Percentiles rank a stretch among this genome's conserved stretches.
Conservation (phyloP, 2,113 vertebrate species). For the Oostethus manadensis region DNA sequence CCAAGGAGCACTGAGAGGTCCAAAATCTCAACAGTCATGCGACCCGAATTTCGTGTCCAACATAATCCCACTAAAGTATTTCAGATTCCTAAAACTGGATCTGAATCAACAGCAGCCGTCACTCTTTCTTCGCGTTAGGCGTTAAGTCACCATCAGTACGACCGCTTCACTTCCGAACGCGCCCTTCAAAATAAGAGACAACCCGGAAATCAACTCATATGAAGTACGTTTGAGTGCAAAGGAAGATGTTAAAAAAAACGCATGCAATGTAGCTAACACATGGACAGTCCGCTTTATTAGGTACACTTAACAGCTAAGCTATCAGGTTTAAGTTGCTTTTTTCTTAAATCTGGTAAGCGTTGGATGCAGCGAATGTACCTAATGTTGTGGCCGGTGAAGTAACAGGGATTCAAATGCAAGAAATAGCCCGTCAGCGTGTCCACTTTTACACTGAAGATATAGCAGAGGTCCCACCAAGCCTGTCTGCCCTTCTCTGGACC, state of each 20-base stretch:
- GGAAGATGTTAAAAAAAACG: too few relatives aligned
- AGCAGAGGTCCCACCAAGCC: not conserved
- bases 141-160: not conserved
- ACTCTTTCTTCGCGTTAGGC: not conserved
- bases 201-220: not conserved
- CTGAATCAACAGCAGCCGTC: not conserved
- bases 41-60: not conserved
- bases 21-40: not conserved
- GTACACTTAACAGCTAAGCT: too few relatives aligned
- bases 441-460: constrained; percentile 2
- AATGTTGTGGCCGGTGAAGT: too few relatives aligned
- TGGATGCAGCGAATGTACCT: too few relatives aligned
- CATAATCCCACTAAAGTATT: constrained; percentile 2
- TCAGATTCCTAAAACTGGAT: not conserved
- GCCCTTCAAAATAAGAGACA: not conserved
- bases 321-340: too few relatives aligned
- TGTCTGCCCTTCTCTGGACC: constrained; percentile 10
- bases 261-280: too few relatives aligned
- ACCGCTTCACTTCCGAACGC: not conserved
- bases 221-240: too few relatives aligned
- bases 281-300: too few relatives aligned
- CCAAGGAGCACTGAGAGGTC: not conserved
- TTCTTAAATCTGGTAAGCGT: too few relatives aligned
- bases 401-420: too few relatives aligned
- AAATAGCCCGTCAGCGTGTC: too few relatives aligned